Conservation (phyloP, 2,797 vertebrate species). For the Knipowitschia caucasica region DNA sequence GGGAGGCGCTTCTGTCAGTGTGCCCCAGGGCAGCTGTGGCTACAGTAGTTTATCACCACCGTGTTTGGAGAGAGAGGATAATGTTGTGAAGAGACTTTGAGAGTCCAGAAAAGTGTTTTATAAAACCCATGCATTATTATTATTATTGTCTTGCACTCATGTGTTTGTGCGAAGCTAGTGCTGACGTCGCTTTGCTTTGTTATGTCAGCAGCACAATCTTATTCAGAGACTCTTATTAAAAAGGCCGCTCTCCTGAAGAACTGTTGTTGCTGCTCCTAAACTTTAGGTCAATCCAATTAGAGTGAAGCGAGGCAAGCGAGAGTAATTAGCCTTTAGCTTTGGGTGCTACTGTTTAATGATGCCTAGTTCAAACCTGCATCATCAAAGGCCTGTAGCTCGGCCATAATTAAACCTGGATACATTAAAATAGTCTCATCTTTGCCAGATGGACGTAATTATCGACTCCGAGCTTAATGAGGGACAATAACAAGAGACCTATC, state of each 20-base stretch:
- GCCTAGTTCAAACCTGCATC: constrained; percentile 69
- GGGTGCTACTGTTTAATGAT: constrained; percentile 81
- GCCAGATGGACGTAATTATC: constrained; percentile 82
- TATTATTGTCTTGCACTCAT: no score
- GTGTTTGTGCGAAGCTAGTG: no score
- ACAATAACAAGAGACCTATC: constrained; percentile 66
- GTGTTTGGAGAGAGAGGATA: no score
- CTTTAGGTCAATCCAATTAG: constrained; percentile 86
- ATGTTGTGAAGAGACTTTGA: no score
- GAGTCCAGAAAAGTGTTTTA: no score
- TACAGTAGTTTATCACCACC: no score
- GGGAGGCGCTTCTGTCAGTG: no score
- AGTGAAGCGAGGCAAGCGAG: constrained; percentile 75
- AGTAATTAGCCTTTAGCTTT: constrained; percentile 83
- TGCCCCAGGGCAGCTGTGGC: no score
- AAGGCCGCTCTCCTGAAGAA: constrained; percentile 70
- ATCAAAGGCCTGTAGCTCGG: constrained; percentile 78
- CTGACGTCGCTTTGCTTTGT: constrained; percentile 8
- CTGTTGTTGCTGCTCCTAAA: constrained; percentile 78
- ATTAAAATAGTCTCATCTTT: constrained; percentile 64
- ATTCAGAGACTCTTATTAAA: constrained; percentile 73
- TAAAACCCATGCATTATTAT: no score
- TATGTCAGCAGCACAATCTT: constrained; percentile 52
- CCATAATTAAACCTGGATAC: constrained; percentile 76
- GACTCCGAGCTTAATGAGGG: constrained; percentile 75